Conservation (phyloP, 2,113 vertebrate genomes). For the western clawed frog (Xenopus tropicalis) region UCB_Xtro_10.0 CM004452.2:41014001-41014500, state of each 20-base stretch:
- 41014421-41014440: conserved; percentile 81
- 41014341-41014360: conserved; percentile 89
- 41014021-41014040: conserved; percentile 74
- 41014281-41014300: conserved; percentile 98
- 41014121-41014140: conserved; percentile 72
- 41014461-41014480: conserved; percentile 60
- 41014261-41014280: conserved; percentile 92
- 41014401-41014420: conserved; percentile 93
- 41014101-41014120: conserved; percentile 86
- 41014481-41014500: conserved; percentile 66
- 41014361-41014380: conserved; percentile 86
- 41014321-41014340: conserved; percentile 86
- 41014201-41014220: conserved; percentile 64
- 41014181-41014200: conserved; percentile 56
- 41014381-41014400: conserved; percentile 88
- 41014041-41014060: conserved; percentile 87
- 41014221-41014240: conserved; percentile 41
- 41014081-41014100: conserved; percentile 91
- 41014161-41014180: conserved; percentile 43
- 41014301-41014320: conserved; percentile 84
- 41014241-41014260: conserved; percentile 57
- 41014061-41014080: conserved; percentile 86
- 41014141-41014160: conserved; percentile 57
- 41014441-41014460: conserved; percentile 68
- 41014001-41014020: conserved; percentile 87